These are phyloP conservation scores for Drosophila subquinaria DNA, from an alignment of 2,888 invertebrate genomes.

Conservation along the genomic window DNA sequence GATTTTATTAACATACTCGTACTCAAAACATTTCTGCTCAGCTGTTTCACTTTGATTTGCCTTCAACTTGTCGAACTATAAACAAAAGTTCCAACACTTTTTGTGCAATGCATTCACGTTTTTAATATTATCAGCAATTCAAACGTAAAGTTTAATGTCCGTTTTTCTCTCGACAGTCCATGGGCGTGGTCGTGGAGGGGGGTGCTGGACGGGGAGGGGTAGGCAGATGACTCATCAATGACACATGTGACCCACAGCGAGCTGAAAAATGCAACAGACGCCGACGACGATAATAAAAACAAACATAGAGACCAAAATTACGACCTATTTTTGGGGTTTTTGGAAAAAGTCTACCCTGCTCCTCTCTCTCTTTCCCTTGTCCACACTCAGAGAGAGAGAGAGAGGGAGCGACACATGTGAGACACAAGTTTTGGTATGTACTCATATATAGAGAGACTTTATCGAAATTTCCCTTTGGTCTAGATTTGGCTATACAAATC, in stretches of 20 bases:
- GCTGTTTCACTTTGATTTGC: not conserved
- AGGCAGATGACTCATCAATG: constrained; percentile 68
- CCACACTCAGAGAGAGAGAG: no score
- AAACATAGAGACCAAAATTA: constrained; percentile 66
- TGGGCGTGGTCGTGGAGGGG: not conserved
- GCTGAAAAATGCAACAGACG: constrained; percentile 33
- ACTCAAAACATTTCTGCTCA: not conserved
- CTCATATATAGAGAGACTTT: constrained; percentile 10
- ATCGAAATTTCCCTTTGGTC: constrained; percentile 21
- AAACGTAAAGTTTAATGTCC: constrained; percentile 38
- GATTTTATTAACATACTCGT: not conserved
- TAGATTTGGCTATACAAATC: constrained; percentile 8
- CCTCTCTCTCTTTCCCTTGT: not conserved
- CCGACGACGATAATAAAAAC: constrained; percentile 28
- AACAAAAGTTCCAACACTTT: not conserved
- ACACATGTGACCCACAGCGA: constrained; percentile 69
- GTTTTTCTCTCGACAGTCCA: not conserved
- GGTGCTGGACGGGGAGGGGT: not conserved
- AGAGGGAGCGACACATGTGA: not conserved
- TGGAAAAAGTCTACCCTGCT: not conserved
- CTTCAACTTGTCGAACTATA: not conserved
- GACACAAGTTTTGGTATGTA: constrained; percentile 5
- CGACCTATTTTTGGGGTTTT: constrained; percentile 73
- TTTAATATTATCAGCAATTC: constrained; percentile 49
- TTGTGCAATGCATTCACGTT: constrained; percentile 52